phyloP scores from a whole-genome alignment of 2,113 vertebrate genomes.

The Polyodon spathula region DNA sequence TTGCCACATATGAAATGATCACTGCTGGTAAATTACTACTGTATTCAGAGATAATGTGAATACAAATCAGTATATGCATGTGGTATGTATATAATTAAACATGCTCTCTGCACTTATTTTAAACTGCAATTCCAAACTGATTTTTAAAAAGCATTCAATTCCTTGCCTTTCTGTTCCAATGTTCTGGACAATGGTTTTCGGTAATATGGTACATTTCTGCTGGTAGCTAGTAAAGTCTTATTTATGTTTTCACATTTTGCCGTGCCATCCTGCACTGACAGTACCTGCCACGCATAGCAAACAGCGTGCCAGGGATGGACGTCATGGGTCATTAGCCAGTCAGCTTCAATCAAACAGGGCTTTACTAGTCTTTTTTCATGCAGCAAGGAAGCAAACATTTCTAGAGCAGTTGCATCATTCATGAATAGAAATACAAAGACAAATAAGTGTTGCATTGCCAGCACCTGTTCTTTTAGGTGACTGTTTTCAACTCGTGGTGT shows the following conservation, averaged over 20 bases:
- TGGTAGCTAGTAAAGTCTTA: neutral
- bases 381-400: neutral
- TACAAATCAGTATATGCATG: too few relatives aligned
- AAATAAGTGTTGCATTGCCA: too few relatives aligned
- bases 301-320: neutral
- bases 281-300: neutral
- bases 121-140: neutral
- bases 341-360: neutral
- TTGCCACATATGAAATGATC: too few relatives aligned
- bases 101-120: neutral
- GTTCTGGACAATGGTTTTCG: neutral
- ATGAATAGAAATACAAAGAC: neutral
- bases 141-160: neutral
- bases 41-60: too few relatives aligned
- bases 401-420: neutral
- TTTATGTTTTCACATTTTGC: constrained; percentile 1
- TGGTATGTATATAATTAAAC: neutral
- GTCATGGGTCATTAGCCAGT: constrained; percentile 3
- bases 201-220: neutral
- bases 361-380: neutral
- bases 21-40: too few relatives aligned
- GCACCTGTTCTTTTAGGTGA: too few relatives aligned
- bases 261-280: neutral
- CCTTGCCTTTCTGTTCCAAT: neutral
- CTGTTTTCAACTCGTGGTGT: neutral